phyloP scores from a whole-genome alignment of 2,888 invertebrate genomes.

The Epinotia bilunana region DNA sequence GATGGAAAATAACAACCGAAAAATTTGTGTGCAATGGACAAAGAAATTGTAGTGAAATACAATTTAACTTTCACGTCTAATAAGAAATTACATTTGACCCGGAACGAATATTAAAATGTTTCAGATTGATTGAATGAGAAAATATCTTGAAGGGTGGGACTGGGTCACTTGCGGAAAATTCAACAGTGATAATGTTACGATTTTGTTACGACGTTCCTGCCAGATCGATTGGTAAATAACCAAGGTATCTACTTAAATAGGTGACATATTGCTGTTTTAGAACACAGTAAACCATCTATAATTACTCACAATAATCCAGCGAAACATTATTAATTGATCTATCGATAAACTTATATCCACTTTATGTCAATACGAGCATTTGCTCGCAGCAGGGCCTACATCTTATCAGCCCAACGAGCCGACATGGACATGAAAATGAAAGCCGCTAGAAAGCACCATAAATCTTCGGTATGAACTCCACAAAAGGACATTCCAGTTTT shows the following conservation, averaged over 20 bases:
- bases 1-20: constrained; percentile 20
- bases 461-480: constrained; percentile 51
- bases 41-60: not conserved
- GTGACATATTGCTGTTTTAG: too few relatives aligned
- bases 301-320: not conserved
- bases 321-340: constrained; percentile 1
- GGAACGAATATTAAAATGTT: not conserved
- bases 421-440: constrained; percentile 53
- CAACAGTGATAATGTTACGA: too few relatives aligned
- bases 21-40: not conserved
- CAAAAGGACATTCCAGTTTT: constrained; percentile 58
- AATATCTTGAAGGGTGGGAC: not conserved
- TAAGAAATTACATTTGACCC: not conserved
- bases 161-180: too few relatives aligned
- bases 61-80: not conserved
- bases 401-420: constrained; percentile 8
- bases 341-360: constrained; percentile 3
- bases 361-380: constrained; percentile 6
- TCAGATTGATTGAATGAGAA: not conserved
- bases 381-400: not conserved
- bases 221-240: too few relatives aligned
- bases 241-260: too few relatives aligned
- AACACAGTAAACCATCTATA: too few relatives aligned
- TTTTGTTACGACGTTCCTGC: too few relatives aligned
- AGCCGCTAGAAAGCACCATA: constrained; percentile 53